A percentile compares a stretch with the other conserved stretches of the same genome.
These are phyloP conservation scores for Brachystomella parvula DNA, from an alignment of 1,140 invertebrate species.

Conservation along the genomic window DNA sequence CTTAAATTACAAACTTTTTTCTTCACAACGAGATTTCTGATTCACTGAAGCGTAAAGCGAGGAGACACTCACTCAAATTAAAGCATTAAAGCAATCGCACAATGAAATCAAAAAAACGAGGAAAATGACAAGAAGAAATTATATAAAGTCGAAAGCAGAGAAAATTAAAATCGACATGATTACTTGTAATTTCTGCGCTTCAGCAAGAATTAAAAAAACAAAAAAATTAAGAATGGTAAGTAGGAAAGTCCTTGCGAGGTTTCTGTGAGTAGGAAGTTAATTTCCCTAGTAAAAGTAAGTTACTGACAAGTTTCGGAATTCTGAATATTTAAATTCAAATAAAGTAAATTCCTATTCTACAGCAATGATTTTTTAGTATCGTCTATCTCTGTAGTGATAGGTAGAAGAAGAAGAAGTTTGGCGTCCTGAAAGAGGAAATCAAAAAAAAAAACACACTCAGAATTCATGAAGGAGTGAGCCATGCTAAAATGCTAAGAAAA, in stretches of 20 bases:
- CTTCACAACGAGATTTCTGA: no score
- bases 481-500: not conserved
- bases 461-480: not conserved
- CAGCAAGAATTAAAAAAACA: not conserved
- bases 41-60: slow-evolving; percentile 23
- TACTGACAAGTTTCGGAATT: no score
- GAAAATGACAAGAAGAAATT: not conserved
- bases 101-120: not conserved
- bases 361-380: slow-evolving; percentile 31
- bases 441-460: slow-evolving; percentile 30
- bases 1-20: no score
- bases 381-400: slow-evolving; percentile 38
- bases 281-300: no score
- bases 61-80: slow-evolving; percentile 13
- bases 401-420: slow-evolving; percentile 38
- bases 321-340: no score
- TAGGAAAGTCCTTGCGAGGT: no score
- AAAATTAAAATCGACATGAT: not conserved
- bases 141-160: not conserved
- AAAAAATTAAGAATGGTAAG: not conserved
- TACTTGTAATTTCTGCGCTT: not conserved
- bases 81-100: no score
- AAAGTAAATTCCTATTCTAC: no score
- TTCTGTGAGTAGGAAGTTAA: no score
- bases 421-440: slow-evolving; percentile 29